Evolutionary conservation across 2,797 vertebrate genomes (phyloP).

Genomic region (Gymnothorax reevesii): DNA sequence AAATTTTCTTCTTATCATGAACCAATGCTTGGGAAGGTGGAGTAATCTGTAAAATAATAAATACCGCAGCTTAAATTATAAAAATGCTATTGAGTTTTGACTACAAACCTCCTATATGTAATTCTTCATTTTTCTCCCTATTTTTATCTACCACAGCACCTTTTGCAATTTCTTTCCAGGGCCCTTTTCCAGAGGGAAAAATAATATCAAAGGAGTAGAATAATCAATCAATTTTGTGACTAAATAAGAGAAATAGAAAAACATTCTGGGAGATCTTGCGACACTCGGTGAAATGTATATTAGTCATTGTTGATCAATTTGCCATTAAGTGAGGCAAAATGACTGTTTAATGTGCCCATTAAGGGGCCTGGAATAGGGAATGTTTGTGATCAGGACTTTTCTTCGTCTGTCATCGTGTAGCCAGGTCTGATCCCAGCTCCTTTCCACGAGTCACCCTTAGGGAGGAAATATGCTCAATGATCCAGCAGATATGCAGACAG

Average conservation of each 20-base stretch:
- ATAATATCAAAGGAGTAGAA: not conserved
- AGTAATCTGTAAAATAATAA: not conserved
- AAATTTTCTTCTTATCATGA: not conserved
- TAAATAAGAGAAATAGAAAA: not conserved
- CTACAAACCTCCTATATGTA: not conserved
- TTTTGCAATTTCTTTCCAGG: not conserved
- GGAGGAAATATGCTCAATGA: slow-evolving; percentile 6
- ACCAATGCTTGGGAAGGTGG: not conserved
- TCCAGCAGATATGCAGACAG: not conserved
- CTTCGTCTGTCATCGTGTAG: not conserved
- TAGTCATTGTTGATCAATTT: not conserved
- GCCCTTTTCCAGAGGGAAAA: not conserved
- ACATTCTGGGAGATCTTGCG: not conserved
- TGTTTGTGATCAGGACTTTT: not conserved
- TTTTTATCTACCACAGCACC: not conserved
- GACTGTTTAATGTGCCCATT: not conserved
- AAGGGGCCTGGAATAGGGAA: not conserved
- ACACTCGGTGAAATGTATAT: not conserved
- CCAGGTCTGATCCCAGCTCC: not conserved
- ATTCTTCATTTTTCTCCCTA: no score
- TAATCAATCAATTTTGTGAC: not conserved
- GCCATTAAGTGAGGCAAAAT: not conserved
- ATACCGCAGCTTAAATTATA: not conserved
- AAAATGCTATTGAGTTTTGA: not conserved
- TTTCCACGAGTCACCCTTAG: not conserved